A percentile compares a stretch with the other conserved stretches of the same genome.
phyloP scores from a whole-genome alignment of 1,140 invertebrate species.

The Caenorhabditis latens region DNA sequence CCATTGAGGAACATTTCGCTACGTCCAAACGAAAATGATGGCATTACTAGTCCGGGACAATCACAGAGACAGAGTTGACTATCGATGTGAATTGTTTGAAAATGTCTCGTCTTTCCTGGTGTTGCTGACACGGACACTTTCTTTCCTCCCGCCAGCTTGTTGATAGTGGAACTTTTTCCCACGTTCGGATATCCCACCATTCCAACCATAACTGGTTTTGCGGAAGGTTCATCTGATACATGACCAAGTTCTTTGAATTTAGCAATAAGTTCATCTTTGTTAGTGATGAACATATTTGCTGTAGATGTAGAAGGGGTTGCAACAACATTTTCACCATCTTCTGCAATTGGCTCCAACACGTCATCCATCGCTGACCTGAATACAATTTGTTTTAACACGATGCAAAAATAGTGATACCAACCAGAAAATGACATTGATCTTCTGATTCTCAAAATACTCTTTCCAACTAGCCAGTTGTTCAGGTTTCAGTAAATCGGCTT shows the following conservation, averaged over 20 bases:
- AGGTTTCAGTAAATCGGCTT: conserved; percentile 90
- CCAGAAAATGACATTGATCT: conserved; percentile 86
- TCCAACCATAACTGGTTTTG: conserved; percentile 83
- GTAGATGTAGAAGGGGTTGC: conserved; percentile 78
- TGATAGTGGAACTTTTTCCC: conserved; percentile 98
- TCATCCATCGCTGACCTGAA: conserved; percentile 78
- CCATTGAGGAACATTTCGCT: conserved; percentile 93
- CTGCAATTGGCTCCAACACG: conserved; percentile 61
- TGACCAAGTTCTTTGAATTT: conserved; percentile 64
- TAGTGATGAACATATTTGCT: conserved; percentile 74
- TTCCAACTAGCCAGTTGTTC: conserved; percentile 88
- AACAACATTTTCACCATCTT: conserved; percentile 75
- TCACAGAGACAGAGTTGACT: conserved; percentile 87
- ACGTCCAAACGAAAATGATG: conserved; percentile 91
- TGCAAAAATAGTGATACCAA: conserved; percentile 81
- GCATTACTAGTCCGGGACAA: conserved; percentile 97
- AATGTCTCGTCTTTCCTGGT: conserved; percentile 95
- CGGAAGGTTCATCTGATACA: conserved; percentile 35
- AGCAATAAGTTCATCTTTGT: conserved; percentile 65
- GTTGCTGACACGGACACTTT: conserved; percentile 95
- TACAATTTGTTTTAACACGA: conserved; percentile 71
- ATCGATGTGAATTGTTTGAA: conserved; percentile 80
- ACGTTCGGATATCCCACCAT: conserved; percentile 98
- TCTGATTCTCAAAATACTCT: conserved; percentile 85
- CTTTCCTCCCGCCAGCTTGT: conserved; percentile 89